Evolutionary conservation across 2,113 vertebrate species (phyloP).

Genomic region (Entosphenus tridentatus): DNA sequence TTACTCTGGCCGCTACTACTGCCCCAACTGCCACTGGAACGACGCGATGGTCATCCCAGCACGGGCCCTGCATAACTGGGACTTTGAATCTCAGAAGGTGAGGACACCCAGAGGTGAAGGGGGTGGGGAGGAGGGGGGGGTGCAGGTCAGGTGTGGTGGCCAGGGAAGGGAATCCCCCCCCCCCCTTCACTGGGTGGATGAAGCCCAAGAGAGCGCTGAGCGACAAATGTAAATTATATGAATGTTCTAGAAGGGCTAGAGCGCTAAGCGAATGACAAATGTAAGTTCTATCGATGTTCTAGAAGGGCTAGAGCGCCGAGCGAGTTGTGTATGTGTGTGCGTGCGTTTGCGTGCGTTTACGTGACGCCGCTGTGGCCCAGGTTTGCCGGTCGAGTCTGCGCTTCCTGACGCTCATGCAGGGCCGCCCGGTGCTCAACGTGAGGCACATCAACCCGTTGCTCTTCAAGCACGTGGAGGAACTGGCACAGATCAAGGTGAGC

Average conservation of each 20-base stretch:
- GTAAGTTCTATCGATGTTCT: neutral
- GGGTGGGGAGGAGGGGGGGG: neutral
- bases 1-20: conserved; percentile 90
- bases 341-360: too few relatives aligned
- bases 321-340: neutral
- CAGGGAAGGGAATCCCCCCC: neutral
- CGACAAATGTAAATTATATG: too few relatives aligned
- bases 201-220: too few relatives aligned
- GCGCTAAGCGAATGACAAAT: neutral
- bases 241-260: too few relatives aligned
- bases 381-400: conserved; percentile 80
- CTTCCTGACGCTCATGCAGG: conserved; percentile 69
- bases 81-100: conserved; percentile 79
- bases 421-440: conserved; percentile 60
- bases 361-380: conserved; percentile 17
- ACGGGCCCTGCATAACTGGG: conserved; percentile 92
- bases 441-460: conserved; percentile 81
- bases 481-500: conserved; percentile 80
- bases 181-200: too few relatives aligned
- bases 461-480: conserved; percentile 89
- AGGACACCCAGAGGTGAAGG: neutral
- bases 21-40: conserved; percentile 89
- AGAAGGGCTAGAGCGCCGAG: neutral
- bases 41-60: conserved; percentile 63
- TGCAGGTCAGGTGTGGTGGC: neutral